A percentile compares a stretch with the other conserved stretches of the same genome.
phyloP scores from a whole-genome alignment of 1,140 invertebrate genomes.

The Drosophila funebris region DNA sequence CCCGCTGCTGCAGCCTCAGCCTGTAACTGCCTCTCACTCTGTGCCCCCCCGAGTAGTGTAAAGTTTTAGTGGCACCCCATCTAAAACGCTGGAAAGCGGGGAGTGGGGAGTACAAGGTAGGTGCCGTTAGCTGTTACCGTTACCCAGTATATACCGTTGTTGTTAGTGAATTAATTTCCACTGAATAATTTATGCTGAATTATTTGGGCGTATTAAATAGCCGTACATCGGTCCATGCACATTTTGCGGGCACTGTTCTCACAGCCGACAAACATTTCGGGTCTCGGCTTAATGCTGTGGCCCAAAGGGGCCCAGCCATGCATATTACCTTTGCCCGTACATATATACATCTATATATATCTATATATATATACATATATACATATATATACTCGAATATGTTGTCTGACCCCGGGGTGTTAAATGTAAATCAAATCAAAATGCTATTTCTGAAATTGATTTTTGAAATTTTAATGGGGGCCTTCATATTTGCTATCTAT shows the following conservation, averaged over 20 bases:
- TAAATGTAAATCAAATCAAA: constrained; percentile 80
- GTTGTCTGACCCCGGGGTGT: constrained; percentile 51
- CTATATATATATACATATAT: neutral
- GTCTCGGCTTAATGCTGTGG: constrained; percentile 46
- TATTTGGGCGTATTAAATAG: constrained; percentile 65
- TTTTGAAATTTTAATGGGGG: constrained; percentile 76
- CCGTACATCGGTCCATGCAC: constrained; percentile 8
- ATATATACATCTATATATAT: neutral
- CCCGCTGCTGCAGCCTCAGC: constrained; percentile 52
- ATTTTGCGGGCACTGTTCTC: constrained; percentile 28
- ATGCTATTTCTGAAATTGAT: constrained; percentile 80
- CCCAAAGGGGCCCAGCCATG: constrained; percentile 16
- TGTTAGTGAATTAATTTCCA: constrained; percentile 83
- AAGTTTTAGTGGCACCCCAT: constrained; percentile 64
- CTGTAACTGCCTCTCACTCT: neutral
- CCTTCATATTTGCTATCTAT: too few species aligned
- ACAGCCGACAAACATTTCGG: neutral
- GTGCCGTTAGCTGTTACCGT: constrained; percentile 19
- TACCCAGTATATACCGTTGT: constrained; percentile 38
- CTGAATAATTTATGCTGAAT: constrained; percentile 82
- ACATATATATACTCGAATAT: neutral
- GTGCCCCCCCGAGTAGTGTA: constrained; percentile 14
- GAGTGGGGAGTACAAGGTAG: too few species aligned
- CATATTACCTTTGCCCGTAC: constrained; percentile 27
- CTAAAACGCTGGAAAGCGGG: constrained; percentile 9